Conservation (phyloP, 2,888 invertebrate species). For the Cataglyphis albicans region DNA sequence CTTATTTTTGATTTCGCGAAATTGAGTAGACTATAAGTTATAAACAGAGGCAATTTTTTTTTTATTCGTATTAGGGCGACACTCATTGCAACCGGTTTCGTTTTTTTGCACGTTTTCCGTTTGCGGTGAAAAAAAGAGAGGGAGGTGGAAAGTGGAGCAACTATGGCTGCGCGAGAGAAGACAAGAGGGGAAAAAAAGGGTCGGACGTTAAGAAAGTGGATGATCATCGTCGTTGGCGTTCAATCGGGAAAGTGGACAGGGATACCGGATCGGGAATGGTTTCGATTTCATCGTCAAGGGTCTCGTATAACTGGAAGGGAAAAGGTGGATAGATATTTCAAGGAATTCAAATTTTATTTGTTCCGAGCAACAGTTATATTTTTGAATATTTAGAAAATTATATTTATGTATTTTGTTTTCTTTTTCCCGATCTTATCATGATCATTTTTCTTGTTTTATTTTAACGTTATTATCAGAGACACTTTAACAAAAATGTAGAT, state of each 20-base stretch:
- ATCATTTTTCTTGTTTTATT: not conserved
- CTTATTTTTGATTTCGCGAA: slow-evolving; percentile 1
- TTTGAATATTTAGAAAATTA: not conserved
- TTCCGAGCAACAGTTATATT: not conserved
- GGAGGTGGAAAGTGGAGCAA: slow-evolving; percentile 63
- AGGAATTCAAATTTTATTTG: slow-evolving; percentile 60
- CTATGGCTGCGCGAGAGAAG: slow-evolving; percentile 4
- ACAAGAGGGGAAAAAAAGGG: slow-evolving; percentile 17
- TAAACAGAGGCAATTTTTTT: slow-evolving; percentile 65
- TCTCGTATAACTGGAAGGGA: slow-evolving; percentile 58
- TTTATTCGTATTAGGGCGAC: slow-evolving; percentile 72
- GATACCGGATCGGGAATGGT: slow-evolving; percentile 69
- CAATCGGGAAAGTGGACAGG: slow-evolving; percentile 72
- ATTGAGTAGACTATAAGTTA: not conserved
- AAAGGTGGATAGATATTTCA: slow-evolving; percentile 47
- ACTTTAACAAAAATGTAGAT: not conserved
- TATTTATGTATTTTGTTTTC: not conserved
- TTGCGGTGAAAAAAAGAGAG: slow-evolving; percentile 18
- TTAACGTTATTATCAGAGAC: not conserved
- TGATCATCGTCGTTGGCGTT: slow-evolving; percentile 61
- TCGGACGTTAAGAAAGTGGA: slow-evolving; percentile 69
- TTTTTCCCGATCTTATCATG: not conserved
- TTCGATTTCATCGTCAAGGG: slow-evolving; percentile 72
- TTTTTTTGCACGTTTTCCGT: slow-evolving; percentile 12
- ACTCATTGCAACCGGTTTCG: not conserved